Base-by-base conservation (phyloP, 2,113 vertebrate genomes). In the Ceuthmochares aereus region DNA sequence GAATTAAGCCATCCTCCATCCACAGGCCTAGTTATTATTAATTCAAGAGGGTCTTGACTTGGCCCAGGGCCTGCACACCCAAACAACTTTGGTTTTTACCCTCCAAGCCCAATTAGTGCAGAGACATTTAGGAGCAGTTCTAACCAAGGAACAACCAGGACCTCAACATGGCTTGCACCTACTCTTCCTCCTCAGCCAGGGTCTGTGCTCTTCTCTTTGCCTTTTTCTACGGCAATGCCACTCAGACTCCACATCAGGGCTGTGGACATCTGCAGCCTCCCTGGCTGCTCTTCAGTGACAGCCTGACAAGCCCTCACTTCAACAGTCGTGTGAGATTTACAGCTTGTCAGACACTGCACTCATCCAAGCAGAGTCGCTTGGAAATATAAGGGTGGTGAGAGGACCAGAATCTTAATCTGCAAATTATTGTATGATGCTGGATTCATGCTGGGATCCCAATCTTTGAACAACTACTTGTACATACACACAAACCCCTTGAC, bases 361-460 rank as follows among this genome's bases (percentile, higher is more conserved):
- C 47, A 42, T 30, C 47, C 42, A 19, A 34, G 36, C 43, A 54
- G 55, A 56, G 29, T 47, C 54, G 40, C 60, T 51, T 83, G 66
- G 18, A 51, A 27, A n/a, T 0, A 4, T 17, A 40, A 23, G 62
- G 47, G 22, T 3, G 10, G 47, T 23, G 29, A 30, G 21, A 77
- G 11, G n/a, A 73, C 13, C 9, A 27, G 54, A 81, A 43, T 13
- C 8, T 0, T 6, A 9, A 79, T 49, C 3, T 9, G 6, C 5
- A 29, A 75, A 29, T 54, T 45, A 52, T 5, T 11, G 36, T 6
- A 12, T 0, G 10, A 45, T 13, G 56, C 45, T 54, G 51, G 45
- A 49, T 36, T 68, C 14, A 5, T 36, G 32, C 51, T 47, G 60
- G 14, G 11, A 54, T 43, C 45, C 45, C 14, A 12, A 4, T 51